Conservation (phyloP, 2,797 vertebrate genomes). For the Gallirallus australis region DNA sequence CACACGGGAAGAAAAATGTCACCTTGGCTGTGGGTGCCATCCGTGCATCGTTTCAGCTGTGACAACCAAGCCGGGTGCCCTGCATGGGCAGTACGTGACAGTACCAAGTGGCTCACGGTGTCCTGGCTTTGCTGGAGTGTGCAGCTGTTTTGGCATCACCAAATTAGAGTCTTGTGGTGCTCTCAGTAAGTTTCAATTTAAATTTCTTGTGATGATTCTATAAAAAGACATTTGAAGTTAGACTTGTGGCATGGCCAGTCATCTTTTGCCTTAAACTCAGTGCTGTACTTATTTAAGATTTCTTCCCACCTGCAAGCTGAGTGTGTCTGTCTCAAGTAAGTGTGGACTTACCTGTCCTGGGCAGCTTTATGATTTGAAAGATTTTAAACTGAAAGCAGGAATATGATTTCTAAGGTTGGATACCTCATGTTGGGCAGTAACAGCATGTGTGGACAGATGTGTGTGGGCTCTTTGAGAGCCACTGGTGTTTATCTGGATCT, state of each 20-base stretch:
- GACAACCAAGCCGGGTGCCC: neutral
- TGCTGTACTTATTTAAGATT: neutral
- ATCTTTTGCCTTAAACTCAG: neutral
- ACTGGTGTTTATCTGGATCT: neutral
- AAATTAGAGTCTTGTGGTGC: neutral
- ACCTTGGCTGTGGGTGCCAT: neutral
- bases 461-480: neutral
- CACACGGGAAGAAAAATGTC: neutral
- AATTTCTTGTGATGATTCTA: neutral
- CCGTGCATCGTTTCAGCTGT: neutral
- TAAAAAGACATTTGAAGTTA: neutral
- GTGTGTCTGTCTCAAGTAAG: neutral
- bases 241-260: neutral
- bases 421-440: neutral
- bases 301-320: neutral
- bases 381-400: neutral
- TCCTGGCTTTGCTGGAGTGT: accelerated
- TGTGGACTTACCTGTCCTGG: neutral
- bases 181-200: neutral
- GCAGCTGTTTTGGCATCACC: accelerated
- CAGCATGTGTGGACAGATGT: accelerated
- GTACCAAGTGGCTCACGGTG: accelerated
- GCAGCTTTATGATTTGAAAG: neutral
- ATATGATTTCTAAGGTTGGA: neutral
- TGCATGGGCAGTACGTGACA: neutral